phyloP scores from a whole-genome alignment of 92 coral and sea anemone species.

The Umimayanthus chanpuru region DNA sequence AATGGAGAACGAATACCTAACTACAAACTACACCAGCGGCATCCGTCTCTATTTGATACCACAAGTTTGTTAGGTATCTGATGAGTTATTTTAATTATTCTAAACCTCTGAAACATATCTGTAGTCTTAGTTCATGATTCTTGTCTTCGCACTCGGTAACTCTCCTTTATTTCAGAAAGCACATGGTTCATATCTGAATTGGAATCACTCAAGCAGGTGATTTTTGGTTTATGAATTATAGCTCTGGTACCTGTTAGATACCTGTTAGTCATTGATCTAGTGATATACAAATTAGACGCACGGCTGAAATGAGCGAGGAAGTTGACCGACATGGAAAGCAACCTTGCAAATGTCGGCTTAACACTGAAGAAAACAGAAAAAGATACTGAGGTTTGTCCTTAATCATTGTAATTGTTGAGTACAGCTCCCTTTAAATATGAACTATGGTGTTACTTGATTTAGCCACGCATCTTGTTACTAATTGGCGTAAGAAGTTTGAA shows the following conservation, averaged over 20 bases:
- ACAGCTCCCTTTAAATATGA: background rate
- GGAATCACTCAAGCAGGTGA: background rate
- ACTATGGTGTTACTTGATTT: background rate
- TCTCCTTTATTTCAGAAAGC: background rate
- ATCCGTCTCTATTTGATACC: too few relatives aligned
- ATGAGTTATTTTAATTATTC: too few relatives aligned
- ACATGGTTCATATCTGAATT: background rate
- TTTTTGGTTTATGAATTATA: background rate
- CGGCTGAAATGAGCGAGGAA: background rate
- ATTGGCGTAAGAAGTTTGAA: background rate
- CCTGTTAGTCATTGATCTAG: background rate
- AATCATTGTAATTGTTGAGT: too few relatives aligned
- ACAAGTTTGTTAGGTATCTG: too few relatives aligned
- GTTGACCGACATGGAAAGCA: background rate
- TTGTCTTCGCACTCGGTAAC: too few relatives aligned
- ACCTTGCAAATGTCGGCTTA: background rate
- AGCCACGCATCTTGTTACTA: background rate
- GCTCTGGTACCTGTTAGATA: constrained; percentile 6
- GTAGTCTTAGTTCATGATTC: too few relatives aligned
- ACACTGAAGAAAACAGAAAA: background rate
- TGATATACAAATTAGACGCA: background rate
- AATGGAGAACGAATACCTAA: too few relatives aligned
- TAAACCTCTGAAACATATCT: too few relatives aligned
- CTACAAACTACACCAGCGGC: too few relatives aligned
- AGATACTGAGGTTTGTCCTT: background rate